These are phyloP conservation scores for Phasianus colchicus DNA, from an alignment of 2,113 vertebrate species.

Conservation along the genomic window DNA sequence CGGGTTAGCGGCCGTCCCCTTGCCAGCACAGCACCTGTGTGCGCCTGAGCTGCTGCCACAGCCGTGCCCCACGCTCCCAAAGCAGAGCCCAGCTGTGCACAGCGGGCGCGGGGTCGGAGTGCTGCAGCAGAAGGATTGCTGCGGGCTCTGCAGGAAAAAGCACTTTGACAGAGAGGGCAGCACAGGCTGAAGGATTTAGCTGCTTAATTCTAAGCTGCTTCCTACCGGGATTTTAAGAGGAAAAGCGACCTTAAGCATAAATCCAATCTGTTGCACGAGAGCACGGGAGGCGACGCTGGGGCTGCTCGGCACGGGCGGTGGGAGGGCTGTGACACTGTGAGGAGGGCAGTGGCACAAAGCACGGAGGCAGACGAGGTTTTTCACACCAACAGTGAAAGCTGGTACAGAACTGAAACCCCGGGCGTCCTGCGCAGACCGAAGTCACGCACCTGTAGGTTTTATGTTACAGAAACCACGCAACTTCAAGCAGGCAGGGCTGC, in stretches of 20 bases:
- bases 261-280: fast-evolving
- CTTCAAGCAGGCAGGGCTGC: not conserved
- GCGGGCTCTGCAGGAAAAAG: not conserved
- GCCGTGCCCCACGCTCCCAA: not conserved
- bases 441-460: not conserved
- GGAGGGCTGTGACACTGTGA: not conserved
- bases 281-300: not conserved
- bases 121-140: not conserved
- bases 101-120: not conserved
- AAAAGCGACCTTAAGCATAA: not conserved
- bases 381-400: not conserved
- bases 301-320: fast-evolving
- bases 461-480: not conserved
- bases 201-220: not conserved
- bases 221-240: not conserved
- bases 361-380: too few species aligned
- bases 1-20: not conserved
- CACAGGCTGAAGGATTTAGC: not conserved
- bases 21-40: too few species aligned
- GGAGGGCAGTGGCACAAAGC: too few species aligned
- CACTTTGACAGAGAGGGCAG: not conserved
- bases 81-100: not conserved
- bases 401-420: not conserved
- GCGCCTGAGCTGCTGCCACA: too few species aligned
- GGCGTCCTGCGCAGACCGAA: not conserved